Percentiles rank a stretch among this genome's conserved stretches.
phyloP scores from a whole-genome alignment of 2,797 vertebrate genomes.

The Lindbergichthys nudifrons region DNA sequence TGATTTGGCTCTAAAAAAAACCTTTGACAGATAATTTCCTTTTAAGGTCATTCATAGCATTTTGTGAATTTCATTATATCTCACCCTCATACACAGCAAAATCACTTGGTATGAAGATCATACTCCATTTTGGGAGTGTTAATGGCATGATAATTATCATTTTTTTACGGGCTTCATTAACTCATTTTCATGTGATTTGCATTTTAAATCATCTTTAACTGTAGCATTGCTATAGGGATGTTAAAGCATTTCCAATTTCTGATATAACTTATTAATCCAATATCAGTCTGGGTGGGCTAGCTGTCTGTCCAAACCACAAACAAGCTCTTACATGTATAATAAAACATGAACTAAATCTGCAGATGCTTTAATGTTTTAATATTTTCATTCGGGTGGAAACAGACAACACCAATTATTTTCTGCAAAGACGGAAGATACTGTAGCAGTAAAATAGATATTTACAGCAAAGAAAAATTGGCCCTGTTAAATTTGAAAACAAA shows the following conservation, averaged over 20 bases:
- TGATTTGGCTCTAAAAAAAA: conserved; percentile 72
- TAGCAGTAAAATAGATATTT: conserved; percentile 63
- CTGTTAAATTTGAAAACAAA: conserved; percentile 59
- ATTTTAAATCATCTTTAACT: conserved; percentile 37
- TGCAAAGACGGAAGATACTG: conserved; percentile 31
- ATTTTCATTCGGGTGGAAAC: conserved; percentile 54
- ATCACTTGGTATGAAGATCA: conserved; percentile 16
- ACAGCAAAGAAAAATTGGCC: conserved; percentile 57
- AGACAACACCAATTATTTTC: conserved; percentile 39
- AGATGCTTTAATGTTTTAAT: conserved; percentile 45
- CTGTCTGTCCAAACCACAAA: conserved; percentile 26
- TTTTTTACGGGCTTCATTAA: conserved; percentile 17
- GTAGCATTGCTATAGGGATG: conserved; percentile 34
- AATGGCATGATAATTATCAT: conserved; percentile 48
- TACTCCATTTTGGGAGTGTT: conserved; percentile 31
- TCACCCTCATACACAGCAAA: conserved; percentile 21
- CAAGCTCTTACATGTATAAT: conserved; percentile 54
- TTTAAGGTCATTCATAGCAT: conserved; percentile 58
- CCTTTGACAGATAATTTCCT: conserved; percentile 63
- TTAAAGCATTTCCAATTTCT: conserved; percentile 46
- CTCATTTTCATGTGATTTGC: background rate
- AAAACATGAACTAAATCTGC: conserved; percentile 39
- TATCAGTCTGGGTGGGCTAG: conserved; percentile 31
- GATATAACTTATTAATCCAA: conserved; percentile 56
- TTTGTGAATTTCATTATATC: conserved; percentile 52